Evolutionary conservation across 2,797 vertebrate species (phyloP).

Genomic region (Xiphorhynchus erythropygius): DNA sequence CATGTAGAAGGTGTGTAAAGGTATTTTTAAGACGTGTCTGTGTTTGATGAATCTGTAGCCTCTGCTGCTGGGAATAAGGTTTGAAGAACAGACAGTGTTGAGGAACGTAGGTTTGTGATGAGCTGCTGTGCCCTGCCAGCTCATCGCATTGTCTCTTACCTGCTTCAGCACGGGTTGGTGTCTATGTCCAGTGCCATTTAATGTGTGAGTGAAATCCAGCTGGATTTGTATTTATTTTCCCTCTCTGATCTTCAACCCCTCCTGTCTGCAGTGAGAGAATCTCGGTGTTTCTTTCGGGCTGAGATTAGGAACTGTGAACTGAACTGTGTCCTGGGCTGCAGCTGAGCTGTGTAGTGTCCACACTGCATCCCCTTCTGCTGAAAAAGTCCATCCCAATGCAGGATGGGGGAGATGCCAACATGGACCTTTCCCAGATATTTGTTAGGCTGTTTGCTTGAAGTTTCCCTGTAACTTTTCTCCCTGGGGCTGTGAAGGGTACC

Average conservation of each 20-base stretch:
- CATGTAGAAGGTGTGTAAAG: too few species aligned
- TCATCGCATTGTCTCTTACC: not conserved
- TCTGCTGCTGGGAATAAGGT: not conserved
- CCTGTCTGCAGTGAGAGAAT: not conserved
- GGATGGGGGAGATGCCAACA: not conserved
- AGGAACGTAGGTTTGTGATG: not conserved
- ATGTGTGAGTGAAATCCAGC: not conserved
- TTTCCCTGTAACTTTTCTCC: not conserved
- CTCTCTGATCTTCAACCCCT: not conserved
- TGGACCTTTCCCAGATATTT: not conserved
- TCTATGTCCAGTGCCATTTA: not conserved
- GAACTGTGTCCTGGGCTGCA: rapidly evolving
- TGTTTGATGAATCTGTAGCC: not conserved
- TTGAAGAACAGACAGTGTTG: not conserved
- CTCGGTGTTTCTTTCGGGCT: not conserved
- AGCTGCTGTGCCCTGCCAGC: not conserved
- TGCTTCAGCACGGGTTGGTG: not conserved
- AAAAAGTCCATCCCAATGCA: not conserved
- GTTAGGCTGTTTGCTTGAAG: not conserved
- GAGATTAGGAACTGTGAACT: not conserved
- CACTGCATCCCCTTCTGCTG: not conserved
- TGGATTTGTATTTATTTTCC: not conserved
- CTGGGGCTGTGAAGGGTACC: not conserved
- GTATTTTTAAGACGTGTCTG: not conserved
- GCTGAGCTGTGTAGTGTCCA: not conserved